Percentiles rank a stretch among this genome's conserved stretches.
phyloP scores from a whole-genome alignment of 2,113 vertebrate species.

The Ciconia maguari region DNA sequence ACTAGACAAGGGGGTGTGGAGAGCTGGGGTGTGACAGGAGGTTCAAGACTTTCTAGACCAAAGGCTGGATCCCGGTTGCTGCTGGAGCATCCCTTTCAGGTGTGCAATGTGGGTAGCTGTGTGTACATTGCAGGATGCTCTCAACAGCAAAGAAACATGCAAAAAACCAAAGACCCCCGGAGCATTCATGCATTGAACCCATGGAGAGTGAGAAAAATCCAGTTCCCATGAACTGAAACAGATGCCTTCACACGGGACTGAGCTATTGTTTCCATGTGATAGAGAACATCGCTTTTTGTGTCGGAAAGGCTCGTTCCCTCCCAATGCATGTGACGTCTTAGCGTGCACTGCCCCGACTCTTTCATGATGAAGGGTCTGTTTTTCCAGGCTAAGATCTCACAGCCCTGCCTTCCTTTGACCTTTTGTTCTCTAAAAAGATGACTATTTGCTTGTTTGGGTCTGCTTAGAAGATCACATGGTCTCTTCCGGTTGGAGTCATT shows the following conservation, averaged over 20 bases:
- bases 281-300: background rate
- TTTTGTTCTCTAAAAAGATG: background rate
- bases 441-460: background rate
- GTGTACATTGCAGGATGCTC: fast-evolving
- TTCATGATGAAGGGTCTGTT: background rate
- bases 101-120: background rate
- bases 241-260: background rate
- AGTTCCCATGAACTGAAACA: background rate
- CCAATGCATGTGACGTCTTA: background rate
- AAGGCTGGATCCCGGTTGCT: background rate
- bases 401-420: background rate
- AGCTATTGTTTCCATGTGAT: background rate
- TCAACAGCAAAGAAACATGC: background rate
- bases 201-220: background rate
- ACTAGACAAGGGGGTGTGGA: background rate
- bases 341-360: background rate
- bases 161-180: background rate
- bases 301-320: background rate
- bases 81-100: background rate
- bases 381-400: background rate
- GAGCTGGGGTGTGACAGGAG: background rate
- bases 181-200: background rate
- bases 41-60: background rate
- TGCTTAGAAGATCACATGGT: background rate
- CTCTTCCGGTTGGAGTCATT: background rate